Percentiles rank a stretch among this genome's conserved stretches.
Conservation (phyloP, 2,113 vertebrate genomes). For the Cebus imitator region DNA sequence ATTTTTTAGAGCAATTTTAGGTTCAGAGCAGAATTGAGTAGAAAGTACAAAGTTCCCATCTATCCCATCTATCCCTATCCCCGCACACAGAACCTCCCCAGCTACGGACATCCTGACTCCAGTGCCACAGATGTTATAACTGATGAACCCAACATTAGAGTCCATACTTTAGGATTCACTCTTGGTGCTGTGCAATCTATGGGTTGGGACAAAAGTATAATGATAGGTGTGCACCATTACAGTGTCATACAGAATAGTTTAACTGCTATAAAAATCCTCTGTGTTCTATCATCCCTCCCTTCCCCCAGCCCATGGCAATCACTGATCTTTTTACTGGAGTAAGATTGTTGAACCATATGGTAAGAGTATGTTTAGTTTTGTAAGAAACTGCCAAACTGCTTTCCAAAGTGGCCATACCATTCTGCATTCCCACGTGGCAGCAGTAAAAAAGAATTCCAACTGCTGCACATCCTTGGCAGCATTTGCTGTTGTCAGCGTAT, state of each 20-base stretch:
- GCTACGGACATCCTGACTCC: background rate
- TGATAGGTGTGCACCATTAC: background rate
- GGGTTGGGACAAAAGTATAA: background rate
- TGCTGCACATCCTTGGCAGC: background rate
- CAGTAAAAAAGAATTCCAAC: background rate
- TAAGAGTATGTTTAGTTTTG: background rate
- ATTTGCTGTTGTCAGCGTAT: background rate
- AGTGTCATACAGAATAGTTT: background rate
- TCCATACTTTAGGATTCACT: background rate
- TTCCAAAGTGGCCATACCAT: background rate
- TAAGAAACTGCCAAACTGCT: background rate
- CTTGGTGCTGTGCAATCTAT: background rate
- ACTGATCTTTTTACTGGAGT: background rate
- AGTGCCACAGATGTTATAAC: background rate
- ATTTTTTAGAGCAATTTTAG: background rate
- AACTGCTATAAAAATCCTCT: background rate
- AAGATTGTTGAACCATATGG: background rate
- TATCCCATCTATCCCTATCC: background rate
- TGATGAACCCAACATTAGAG: background rate
- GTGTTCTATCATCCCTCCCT: background rate
- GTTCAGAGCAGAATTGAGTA: background rate
- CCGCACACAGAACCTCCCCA: background rate
- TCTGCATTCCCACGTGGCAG: background rate
- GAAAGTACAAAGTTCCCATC: background rate
- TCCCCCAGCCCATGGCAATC: background rate